Evolutionary conservation across 2,888 invertebrate species (phyloP).

Genomic region (Sminthurinus aureus): DNA sequence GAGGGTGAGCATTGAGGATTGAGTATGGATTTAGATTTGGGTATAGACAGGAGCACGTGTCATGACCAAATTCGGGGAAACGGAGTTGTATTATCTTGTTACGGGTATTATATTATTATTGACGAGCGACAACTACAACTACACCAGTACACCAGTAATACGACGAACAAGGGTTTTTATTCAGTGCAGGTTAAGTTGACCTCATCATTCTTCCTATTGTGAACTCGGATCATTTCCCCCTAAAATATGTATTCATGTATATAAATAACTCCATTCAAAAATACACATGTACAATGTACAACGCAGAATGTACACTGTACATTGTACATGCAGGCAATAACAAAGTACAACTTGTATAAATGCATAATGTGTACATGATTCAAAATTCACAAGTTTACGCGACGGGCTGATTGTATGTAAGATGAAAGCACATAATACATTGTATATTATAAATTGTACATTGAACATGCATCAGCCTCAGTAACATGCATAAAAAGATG

Average conservation of each 20-base stretch:
- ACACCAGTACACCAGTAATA: neutral
- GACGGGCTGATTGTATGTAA: too few relatives aligned
- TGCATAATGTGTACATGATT: neutral
- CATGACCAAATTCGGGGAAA: conserved; percentile 29
- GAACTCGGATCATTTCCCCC: neutral
- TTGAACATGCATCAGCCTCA: neutral
- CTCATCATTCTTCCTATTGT: conserved; percentile 26
- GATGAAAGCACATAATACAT: too few relatives aligned
- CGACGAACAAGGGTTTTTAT: neutral
- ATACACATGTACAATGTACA: neutral
- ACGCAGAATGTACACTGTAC: neutral
- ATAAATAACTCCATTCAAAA: neutral
- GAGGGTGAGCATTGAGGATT: neutral
- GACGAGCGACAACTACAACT: neutral
- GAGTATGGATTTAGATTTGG: conserved; percentile 10
- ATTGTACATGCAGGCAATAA: too few relatives aligned
- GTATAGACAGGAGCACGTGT: conserved; percentile 27
- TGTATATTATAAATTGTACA: neutral
- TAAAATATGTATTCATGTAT: neutral
- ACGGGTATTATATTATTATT: conserved; percentile 22
- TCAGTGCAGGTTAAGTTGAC: conserved; percentile 12
- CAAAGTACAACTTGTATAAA: too few relatives aligned
- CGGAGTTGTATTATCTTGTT: conserved; percentile 29
- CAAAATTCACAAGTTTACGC: too few relatives aligned
- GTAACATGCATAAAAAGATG: neutral